Conservation (phyloP, 2,888 invertebrate species). For the Lasioglossum vierecki region DNA sequence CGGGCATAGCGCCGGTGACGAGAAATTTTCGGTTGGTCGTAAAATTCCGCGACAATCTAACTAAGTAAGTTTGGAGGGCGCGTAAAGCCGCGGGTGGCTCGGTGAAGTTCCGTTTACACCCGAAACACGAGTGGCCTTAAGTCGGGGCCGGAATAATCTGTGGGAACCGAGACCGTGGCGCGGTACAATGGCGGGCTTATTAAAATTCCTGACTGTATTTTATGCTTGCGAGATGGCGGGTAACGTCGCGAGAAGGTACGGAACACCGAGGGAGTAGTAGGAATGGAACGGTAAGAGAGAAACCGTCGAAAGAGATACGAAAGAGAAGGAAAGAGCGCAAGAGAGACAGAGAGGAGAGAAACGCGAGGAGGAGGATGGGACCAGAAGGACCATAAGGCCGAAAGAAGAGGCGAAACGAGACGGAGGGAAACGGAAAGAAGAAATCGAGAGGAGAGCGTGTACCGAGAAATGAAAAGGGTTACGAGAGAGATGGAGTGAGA, state of each 20-base stretch:
- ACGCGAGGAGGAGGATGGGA: background rate
- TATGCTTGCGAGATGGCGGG: conserved; percentile 75
- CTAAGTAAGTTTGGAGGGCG: conserved; percentile 61
- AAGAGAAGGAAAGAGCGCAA: background rate
- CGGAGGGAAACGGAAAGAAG: conserved; percentile 27
- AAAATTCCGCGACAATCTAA: conserved; percentile 70
- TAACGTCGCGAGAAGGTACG: conserved; percentile 62
- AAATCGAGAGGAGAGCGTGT: conserved; percentile 44
- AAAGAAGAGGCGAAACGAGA: conserved; percentile 16
- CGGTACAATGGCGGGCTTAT: conserved; percentile 80
- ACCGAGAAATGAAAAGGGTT: conserved; percentile 1
- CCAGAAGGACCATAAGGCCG: background rate
- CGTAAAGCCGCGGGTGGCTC: conserved; percentile 70
- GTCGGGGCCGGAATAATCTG: conserved; percentile 74
- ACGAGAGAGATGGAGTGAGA: conserved; percentile 35
- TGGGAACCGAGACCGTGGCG: conserved; percentile 73
- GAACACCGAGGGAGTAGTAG: conserved; percentile 48
- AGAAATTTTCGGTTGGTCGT: conserved; percentile 59
- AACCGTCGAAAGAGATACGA: conserved; percentile 1
- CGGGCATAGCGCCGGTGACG: conserved; percentile 4
- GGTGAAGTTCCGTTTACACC: conserved; percentile 68
- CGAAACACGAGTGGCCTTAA: conserved; percentile 70
- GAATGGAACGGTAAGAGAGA: conserved; percentile 42
- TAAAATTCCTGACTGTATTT: conserved; percentile 81
- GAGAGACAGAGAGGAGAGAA: conserved; percentile 15